Percentiles rank a stretch among this genome's conserved stretches.
Evolutionary conservation across 2,797 vertebrate species (phyloP).

Genomic region (Micrastur ruficollis): DNA sequence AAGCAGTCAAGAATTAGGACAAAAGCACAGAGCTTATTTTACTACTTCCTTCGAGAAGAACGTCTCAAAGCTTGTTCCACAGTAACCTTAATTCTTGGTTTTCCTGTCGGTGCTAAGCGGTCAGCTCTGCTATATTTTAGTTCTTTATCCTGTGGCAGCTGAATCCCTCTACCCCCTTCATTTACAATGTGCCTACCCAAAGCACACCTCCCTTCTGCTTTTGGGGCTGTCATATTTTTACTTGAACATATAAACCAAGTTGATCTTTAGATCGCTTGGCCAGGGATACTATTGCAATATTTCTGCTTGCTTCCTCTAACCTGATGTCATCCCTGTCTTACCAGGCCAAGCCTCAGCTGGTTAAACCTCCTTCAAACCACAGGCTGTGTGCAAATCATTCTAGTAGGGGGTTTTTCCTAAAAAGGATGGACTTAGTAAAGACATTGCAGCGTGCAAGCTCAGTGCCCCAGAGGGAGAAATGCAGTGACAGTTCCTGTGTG

Average conservation of each 20-base stretch:
- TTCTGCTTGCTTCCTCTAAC: background rate
- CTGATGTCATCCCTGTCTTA: background rate
- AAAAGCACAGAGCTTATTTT: background rate
- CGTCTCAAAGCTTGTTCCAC: background rate
- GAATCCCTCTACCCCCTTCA: background rate
- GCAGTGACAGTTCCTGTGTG: background rate
- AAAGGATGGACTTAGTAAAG: background rate
- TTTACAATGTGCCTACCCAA: background rate
- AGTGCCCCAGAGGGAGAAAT: background rate
- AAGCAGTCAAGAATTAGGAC: background rate
- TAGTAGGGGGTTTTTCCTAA: background rate
- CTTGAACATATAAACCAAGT: background rate
- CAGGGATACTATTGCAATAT: background rate
- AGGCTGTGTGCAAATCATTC: background rate
- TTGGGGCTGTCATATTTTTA: background rate
- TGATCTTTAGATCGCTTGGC: background rate
- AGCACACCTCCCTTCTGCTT: background rate
- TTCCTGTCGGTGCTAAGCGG: background rate
- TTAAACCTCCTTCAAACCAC: constrained; percentile 6
- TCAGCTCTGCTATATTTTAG: background rate
- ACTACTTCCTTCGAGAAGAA: background rate
- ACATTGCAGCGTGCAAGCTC: background rate
- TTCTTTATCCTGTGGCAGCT: background rate
- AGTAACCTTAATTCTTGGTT: background rate
- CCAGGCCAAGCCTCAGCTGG: background rate